These are phyloP conservation scores for Pygmarrhopalites habei DNA, from an alignment of 1,140 invertebrate species.

Conservation along the genomic window DNA sequence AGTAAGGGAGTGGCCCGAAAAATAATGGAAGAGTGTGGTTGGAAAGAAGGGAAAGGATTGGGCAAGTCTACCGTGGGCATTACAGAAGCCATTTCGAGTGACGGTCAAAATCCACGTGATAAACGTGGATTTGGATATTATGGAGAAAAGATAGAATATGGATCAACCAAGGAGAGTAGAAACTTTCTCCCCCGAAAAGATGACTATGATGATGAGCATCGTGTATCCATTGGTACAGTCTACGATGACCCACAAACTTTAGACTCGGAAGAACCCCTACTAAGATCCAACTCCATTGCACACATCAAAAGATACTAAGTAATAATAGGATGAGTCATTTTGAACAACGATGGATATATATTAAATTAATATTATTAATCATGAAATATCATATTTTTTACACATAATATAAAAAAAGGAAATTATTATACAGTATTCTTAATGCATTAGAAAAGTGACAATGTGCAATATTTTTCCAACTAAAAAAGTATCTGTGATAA, in stretches of 20 bases:
- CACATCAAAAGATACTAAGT: slow-evolving; percentile 27
- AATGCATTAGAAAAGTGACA: too few species aligned
- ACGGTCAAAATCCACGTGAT: slow-evolving; percentile 31
- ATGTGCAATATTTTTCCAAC: too few species aligned
- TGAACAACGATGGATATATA: too few species aligned
- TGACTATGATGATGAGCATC: slow-evolving; percentile 19
- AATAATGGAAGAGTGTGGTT: slow-evolving; percentile 52
- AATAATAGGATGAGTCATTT: too few species aligned
- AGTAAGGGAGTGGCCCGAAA: slow-evolving; percentile 49
- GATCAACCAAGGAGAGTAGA: slow-evolving; percentile 11
- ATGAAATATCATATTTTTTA: too few species aligned
- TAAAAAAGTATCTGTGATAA: too few species aligned
- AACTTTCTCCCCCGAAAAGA: background rate
- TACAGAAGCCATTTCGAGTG: slow-evolving; percentile 36
- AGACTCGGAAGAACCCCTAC: slow-evolving; percentile 26
- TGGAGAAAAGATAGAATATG: slow-evolving; percentile 31
- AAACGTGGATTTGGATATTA: slow-evolving; percentile 36
- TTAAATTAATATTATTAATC: too few species aligned
- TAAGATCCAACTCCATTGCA: slow-evolving; percentile 26
- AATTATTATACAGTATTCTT: too few species aligned
- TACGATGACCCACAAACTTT: slow-evolving; percentile 34
- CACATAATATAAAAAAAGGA: too few species aligned
- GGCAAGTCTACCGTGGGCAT: slow-evolving; percentile 44
- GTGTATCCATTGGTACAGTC: slow-evolving; percentile 35
- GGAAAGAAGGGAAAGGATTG: slow-evolving; percentile 51